Evolutionary conservation across 2,113 vertebrate genomes (phyloP), one percentile per base, ranked within the genome.

Genomic region (Poicephalus gulielmi): DNA sequence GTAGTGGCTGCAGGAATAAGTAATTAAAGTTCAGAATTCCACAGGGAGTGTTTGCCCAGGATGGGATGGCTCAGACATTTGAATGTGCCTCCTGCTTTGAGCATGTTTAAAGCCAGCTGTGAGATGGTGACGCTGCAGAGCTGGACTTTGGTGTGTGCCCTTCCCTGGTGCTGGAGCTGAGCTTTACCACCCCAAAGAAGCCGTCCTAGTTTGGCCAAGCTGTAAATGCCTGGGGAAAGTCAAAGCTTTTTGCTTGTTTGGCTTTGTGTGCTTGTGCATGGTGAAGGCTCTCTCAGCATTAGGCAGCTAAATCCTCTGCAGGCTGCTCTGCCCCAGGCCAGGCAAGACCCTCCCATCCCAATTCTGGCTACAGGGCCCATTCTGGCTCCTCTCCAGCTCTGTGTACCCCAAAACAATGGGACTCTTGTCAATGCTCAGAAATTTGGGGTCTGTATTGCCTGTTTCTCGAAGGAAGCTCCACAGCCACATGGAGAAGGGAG

Each of bases 321-420:
- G 78, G 39, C 39, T 90, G 33, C 52, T 96, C 82, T 92, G 52
- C 22, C 16, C 67, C 35, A 75, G 28, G 27, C 35, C 62, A 76
- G 67, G 66, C 16, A 82, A 88, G 74, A 71, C 12, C 19, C 25
- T 23, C 4, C 24, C 7, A 3, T 55, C 44, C 53, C 22, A n/a
- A 1, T 59, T 94, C 33, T 81, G 55, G 20, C 49, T 71, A 7
- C 82, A 77, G 82, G 62, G 49, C 44, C 90, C 39, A 20, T 82
- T 47, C 27, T 75, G 52, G 22, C 52, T 91, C 22, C 14, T 28
- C 31, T 74, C 28, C 35, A 47, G 52, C 23, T 76, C 52, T 79
- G 10, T 0, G 0, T 84, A 39, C 11, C 55, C 35, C 0, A 1
- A 9, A 71, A n/a, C 35, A n/a, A 47, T 62, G 53, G 11, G 62